phyloP scores from a whole-genome alignment of 2,888 invertebrate species.

The Tiliacea aurago region DNA sequence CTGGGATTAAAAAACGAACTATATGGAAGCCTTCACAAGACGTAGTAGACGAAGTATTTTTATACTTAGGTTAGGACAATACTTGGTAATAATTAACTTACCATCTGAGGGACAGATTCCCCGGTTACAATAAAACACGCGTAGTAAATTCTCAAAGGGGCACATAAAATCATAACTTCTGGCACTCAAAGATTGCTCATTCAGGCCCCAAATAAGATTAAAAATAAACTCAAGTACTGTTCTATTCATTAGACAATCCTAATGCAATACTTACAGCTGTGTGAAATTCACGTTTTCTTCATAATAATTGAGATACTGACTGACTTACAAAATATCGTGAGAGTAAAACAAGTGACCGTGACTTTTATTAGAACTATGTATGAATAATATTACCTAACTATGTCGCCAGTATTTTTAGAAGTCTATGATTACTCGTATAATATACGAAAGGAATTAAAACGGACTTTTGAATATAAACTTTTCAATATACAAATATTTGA shows the following conservation, averaged over 20 bases:
- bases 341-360: slow-evolving; percentile 45
- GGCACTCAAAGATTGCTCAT: background rate
- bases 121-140: background rate
- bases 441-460: slow-evolving; percentile 10
- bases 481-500: background rate
- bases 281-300: slow-evolving; percentile 58
- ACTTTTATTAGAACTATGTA: slow-evolving; percentile 41
- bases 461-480: slow-evolving; percentile 5
- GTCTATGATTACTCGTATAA: slow-evolving; percentile 17
- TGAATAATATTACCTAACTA: slow-evolving; percentile 20
- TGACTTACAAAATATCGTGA: slow-evolving; percentile 54
- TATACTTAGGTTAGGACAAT: background rate
- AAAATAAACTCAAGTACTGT: slow-evolving; percentile 14
- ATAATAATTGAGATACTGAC: slow-evolving; percentile 37
- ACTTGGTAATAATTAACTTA: too few species aligned
- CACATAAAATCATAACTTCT: slow-evolving; percentile 5
- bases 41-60: too few species aligned
- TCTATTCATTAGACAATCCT: slow-evolving; percentile 29
- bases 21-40: too few species aligned
- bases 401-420: background rate
- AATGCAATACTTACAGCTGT: slow-evolving; percentile 44
- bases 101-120: background rate
- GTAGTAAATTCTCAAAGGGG: background rate
- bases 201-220: slow-evolving; percentile 12
- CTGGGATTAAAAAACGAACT: too few species aligned